Base-by-base conservation (phyloP, 2,888 invertebrate genomes). In the Drosophila fulvimacula region DNA sequence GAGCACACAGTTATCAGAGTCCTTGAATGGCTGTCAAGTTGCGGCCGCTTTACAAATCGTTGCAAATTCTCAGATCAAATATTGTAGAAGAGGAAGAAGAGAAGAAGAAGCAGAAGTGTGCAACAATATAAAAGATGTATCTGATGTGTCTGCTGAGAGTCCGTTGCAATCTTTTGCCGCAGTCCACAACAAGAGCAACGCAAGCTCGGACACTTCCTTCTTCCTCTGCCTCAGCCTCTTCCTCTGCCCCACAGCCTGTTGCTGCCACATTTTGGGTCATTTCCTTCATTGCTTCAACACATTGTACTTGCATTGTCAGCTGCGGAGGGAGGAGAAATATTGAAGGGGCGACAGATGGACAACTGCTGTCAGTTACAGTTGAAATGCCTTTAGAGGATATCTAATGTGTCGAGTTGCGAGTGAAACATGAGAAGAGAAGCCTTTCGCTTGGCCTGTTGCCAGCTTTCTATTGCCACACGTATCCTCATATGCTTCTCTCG, bases 21-120 rank as follows among this genome's bases (percentile, higher is more conserved):
- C 65, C 78, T 70, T 57, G 68, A 75, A 82, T 39, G 52, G 48
- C 81, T 78, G 85, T 84, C 81, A 63, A 82, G 69, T 61, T 60
- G 59, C 46, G 52, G 65, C 24, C 62, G 62, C 68, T 44, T 65
- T 79, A 79, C 79, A 79, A 79, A 82, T 72, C 69, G 76, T 65
- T 72, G 61, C 68, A 76, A 65, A 74, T 79, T 74, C 59, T 63
- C 68, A 68, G 56, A 67, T 67, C 86, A 75, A 88, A 79, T 61
- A 60, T 84, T 44, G 32, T 19, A 1, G 17, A 53, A 19, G 11
- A 30, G 13, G 42, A 56, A 19, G 9, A 21, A 10, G 10, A 30
- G 27, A 5, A 30, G 30, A 39, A 46, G 4, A 30, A 38, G 30
- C 52, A 58, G 30, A 63, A 58, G 46, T 53, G 73, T 69, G 62